Evolutionary conservation across 2,797 vertebrate genomes (phyloP).

Genomic region (Muraenolepis orangiensis): DNA sequence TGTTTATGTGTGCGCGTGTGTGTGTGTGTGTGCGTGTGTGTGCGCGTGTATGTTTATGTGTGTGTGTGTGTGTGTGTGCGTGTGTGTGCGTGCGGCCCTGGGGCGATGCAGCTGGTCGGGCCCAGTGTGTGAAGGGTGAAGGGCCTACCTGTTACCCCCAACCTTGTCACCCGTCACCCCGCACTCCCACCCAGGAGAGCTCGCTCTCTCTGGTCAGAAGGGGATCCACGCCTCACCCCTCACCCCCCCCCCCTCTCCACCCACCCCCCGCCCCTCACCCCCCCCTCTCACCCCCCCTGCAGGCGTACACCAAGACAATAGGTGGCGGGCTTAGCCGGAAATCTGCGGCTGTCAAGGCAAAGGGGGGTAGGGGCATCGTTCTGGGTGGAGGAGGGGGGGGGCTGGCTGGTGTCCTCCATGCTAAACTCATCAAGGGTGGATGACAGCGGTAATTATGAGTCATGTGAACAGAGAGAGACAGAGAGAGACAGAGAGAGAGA

Average conservation of each 20-base stretch:
- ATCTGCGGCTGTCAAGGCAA: conserved; percentile 31
- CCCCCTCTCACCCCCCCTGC: not conserved
- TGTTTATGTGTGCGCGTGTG: conserved; percentile 38
- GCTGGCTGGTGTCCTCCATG: not conserved
- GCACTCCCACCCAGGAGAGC: conserved; percentile 35
- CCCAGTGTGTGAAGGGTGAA: too few species aligned
- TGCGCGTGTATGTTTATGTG: too few species aligned
- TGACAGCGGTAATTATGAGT: conserved; percentile 15
- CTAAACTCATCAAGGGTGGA: not conserved
- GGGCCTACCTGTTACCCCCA: conserved; percentile 8
- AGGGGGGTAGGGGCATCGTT: too few species aligned
- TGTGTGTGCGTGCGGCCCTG: conserved; percentile 58
- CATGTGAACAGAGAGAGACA: conserved; percentile 32
- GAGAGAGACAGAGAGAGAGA: not conserved
- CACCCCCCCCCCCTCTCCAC: conserved; percentile 17
- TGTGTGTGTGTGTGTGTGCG: conserved; percentile 29
- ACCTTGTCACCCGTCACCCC: not conserved
- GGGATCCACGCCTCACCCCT: conserved; percentile 48
- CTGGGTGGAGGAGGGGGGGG: too few species aligned
- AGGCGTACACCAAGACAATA: conserved; percentile 45
- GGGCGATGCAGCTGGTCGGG: conserved; percentile 64
- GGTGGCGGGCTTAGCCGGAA: conserved; percentile 32
- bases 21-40: conserved; percentile 40
- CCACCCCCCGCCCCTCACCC: conserved; percentile 41
- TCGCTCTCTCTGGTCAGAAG: conserved; percentile 45